These are phyloP conservation scores for Luperina testacea DNA, from an alignment of 2,888 invertebrate genomes.

Conservation along the genomic window DNA sequence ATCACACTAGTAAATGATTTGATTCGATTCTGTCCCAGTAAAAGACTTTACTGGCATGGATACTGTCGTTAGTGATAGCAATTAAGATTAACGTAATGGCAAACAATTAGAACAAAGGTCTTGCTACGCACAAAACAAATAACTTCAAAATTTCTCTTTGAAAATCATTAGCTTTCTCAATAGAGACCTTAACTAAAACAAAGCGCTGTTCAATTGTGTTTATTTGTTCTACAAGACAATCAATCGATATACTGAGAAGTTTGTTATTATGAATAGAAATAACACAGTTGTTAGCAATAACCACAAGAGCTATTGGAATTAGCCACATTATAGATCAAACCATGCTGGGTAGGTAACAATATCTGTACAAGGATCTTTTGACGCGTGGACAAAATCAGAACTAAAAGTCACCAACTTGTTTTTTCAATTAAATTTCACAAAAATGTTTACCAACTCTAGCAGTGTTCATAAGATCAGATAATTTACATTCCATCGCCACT, in stretches of 20 bases:
- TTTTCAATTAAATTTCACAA: no score
- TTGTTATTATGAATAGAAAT: conserved; percentile 33
- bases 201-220: conserved; percentile 38
- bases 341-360: no score
- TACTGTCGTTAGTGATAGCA: not conserved
- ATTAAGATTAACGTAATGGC: conserved; percentile 9
- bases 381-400: no score
- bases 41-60: not conserved
- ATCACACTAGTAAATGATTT: no score
- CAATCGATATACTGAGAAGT: conserved; percentile 23
- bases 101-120: conserved; percentile 5
- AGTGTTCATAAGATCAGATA: no score
- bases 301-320: not conserved
- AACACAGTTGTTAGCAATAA: not conserved
- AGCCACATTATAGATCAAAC: not conserved
- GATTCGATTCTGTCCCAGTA: not conserved
- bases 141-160: conserved; percentile 13
- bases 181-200: conserved; percentile 37
- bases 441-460: no score
- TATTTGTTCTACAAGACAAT: conserved; percentile 32
- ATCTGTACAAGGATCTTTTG: no score
- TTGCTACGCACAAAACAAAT: conserved; percentile 12
- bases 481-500: no score
- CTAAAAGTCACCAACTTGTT: no score
- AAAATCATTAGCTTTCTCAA: conserved; percentile 36